phyloP scores from a whole-genome alignment of 2,888 invertebrate species.

The Chironomus riparius region DNA sequence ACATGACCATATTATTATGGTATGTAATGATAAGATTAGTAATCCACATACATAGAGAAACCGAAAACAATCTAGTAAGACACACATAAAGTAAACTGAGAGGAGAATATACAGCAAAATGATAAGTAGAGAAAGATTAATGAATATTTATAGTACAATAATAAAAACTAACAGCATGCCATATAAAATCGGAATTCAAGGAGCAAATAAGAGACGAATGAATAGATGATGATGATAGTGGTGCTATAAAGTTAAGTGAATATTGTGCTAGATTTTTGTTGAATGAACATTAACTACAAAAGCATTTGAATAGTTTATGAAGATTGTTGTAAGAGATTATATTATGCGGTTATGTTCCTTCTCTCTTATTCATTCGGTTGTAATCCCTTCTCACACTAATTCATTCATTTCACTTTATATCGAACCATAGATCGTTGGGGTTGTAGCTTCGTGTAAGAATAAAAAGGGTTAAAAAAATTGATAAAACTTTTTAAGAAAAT shows the following conservation, averaged over 20 bases:
- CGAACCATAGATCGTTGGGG: neutral
- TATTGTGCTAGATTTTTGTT: neutral
- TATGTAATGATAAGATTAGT: neutral
- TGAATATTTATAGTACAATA: neutral
- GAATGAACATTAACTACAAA: neutral
- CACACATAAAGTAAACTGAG: neutral
- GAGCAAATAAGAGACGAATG: neutral
- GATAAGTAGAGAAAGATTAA: neutral
- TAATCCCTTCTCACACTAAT: neutral
- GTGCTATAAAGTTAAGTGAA: neutral
- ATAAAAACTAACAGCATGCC: neutral
- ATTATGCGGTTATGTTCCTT: neutral
- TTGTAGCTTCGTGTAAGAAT: neutral
- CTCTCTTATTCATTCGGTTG: too few species aligned
- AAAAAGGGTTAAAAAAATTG: neutral
- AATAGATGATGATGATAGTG: neutral
- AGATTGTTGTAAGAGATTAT: neutral
- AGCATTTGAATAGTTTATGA: neutral
- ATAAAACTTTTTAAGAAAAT: neutral
- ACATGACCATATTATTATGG: too few species aligned
- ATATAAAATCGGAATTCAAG: neutral
- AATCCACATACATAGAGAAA: neutral
- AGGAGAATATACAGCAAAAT: neutral
- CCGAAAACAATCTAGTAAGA: too few species aligned
- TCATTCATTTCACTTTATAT: neutral